These are phyloP conservation scores for Papilio elwesi DNA, from an alignment of 2,888 invertebrate species.

Conservation along the genomic window DNA sequence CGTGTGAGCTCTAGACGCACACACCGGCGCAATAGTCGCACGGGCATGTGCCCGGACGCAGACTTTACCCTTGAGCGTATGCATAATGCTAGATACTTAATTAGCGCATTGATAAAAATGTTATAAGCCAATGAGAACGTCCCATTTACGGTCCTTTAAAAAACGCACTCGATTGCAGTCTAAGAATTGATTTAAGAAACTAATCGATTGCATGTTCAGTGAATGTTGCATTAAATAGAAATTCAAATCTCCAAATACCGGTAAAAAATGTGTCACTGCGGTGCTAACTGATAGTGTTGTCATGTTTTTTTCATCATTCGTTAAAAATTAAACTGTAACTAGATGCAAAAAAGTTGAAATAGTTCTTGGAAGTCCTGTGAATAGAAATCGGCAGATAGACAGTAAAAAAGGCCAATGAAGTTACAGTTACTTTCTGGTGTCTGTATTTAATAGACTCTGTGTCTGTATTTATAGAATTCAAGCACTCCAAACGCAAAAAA, in stretches of 20 bases:
- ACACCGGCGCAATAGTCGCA: constrained; percentile 56
- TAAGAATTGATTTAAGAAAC: constrained; percentile 32
- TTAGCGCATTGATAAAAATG: constrained; percentile 80
- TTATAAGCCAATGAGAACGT: constrained; percentile 69
- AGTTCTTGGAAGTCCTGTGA: constrained; percentile 18
- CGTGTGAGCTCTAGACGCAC: constrained; percentile 48
- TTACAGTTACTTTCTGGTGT: constrained; percentile 15
- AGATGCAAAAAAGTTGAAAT: constrained; percentile 10
- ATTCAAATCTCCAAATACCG: constrained; percentile 15
- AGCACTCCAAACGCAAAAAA: constrained; percentile 16
- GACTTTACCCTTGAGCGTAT: constrained; percentile 81
- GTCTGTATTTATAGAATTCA: constrained; percentile 20
- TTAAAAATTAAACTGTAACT: constrained; percentile 12
- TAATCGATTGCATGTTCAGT: constrained; percentile 18
- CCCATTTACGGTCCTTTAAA: constrained; percentile 56
- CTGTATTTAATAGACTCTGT: constrained; percentile 14
- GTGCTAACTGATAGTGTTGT: constrained; percentile 5
- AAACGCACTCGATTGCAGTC: neutral
- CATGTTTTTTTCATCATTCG: neutral
- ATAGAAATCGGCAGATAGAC: constrained; percentile 6
- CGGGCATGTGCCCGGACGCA: constrained; percentile 70
- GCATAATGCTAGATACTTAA: constrained; percentile 77
- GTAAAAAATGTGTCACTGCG: constrained; percentile 15
- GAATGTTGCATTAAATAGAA: constrained; percentile 12
- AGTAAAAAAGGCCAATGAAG: constrained; percentile 11